Evolutionary conservation across 2,113 vertebrate species (phyloP), one percentile per base, ranked within the genome.

Genomic region (Dipodomys spectabilis): DNA sequence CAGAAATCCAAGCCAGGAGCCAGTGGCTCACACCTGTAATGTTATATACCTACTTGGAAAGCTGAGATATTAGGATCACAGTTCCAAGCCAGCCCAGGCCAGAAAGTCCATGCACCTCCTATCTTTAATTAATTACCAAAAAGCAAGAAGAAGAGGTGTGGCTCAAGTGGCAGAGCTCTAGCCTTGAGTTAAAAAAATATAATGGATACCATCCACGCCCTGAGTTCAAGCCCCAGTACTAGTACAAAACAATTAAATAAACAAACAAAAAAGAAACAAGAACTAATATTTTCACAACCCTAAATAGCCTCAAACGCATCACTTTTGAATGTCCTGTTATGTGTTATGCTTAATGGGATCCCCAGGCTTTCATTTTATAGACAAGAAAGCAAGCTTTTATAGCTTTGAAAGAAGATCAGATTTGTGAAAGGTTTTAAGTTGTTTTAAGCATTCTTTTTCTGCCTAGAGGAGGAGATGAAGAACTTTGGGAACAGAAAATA

Each of bases 191-290:
- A 39, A 57, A 57, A 90, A 80, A 53, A 28, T 49, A 10, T 28
- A 7, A 71, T 30, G 16, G 19, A 65, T 11, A 44, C n/a, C n/a
- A 45, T 25, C 27, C 53, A 57, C 0, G 53, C 15, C 53, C 53
- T 57, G 12, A 57, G 53, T 57, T 57, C 53, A 57, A 57, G 15
- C 53, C 15, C 53, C 53, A 57, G 4, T 57, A 57, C 53, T 57
- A 57, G 53, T 13, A 57, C 53, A 57, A 57, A 57, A 57, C 53
- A 57, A 53, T 53, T 53, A 53, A 57, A 57, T 57, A 57, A 57
- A 57, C 53, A 57, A 57, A 73, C 86, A 84, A 19, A 73, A 53
- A 57, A 39, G n/a, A 44, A 90, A 93, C 27, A 93, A 86, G 25
- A 80, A 45, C 39, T 69, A 44, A 87, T 69, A 75, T 64, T 62